These are phyloP conservation scores for Lumbricus terrestris DNA, from an alignment of 2,888 invertebrate species.

Conservation along the genomic window DNA sequence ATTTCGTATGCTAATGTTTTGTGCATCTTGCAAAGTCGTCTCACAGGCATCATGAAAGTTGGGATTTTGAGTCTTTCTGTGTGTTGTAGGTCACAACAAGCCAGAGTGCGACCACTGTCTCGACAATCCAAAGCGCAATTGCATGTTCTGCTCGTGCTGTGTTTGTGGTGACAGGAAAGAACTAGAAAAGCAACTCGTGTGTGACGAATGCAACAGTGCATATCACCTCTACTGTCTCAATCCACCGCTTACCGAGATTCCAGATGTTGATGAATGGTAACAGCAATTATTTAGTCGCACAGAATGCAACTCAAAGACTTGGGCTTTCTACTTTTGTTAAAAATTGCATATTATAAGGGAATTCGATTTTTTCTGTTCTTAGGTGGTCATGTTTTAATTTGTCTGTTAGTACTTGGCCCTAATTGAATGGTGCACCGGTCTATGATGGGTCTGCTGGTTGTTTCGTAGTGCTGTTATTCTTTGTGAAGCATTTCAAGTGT, in stretches of 20 bases:
- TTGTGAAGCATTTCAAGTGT: too few species aligned
- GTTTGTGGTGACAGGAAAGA: conserved; percentile 73
- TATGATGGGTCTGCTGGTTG: too few species aligned
- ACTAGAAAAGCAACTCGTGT: conserved; percentile 73
- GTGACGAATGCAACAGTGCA: conserved; percentile 78
- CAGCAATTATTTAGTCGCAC: conserved; percentile 5
- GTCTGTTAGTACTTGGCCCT: too few species aligned
- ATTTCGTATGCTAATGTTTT: not conserved
- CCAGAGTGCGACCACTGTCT: conserved; percentile 70
- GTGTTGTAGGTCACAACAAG: conserved; percentile 57
- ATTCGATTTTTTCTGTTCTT: too few species aligned
- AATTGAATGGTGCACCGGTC: too few species aligned
- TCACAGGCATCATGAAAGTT: not conserved
- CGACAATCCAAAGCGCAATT: conserved; percentile 68
- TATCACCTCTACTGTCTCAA: conserved; percentile 74
- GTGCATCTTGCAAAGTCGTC: not conserved
- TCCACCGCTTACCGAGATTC: conserved; percentile 72
- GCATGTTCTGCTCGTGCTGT: conserved; percentile 74
- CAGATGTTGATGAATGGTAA: conserved; percentile 72
- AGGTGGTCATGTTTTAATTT: too few species aligned
- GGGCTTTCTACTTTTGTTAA: too few species aligned
- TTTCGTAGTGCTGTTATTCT: too few species aligned
- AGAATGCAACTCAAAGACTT: not conserved
- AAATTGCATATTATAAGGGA: too few species aligned
- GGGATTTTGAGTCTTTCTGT: not conserved